phyloP scores from a whole-genome alignment of 2,888 invertebrate genomes.

The Lasioglossum villosulum region DNA sequence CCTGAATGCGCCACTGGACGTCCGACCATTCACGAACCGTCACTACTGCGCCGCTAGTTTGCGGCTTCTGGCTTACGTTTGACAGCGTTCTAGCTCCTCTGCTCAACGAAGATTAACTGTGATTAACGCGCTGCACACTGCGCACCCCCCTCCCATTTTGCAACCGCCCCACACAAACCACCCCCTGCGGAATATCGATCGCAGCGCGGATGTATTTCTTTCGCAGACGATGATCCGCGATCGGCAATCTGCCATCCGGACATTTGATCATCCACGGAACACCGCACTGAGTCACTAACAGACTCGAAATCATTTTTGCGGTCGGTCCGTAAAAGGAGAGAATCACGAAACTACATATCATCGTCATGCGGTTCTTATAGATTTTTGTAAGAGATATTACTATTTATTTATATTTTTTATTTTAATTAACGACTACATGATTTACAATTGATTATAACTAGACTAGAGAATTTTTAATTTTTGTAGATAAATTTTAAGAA shows the following conservation, averaged over 20 bases:
- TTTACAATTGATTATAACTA: no score
- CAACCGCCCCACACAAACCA: not conserved
- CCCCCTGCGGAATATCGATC: constrained; percentile 9
- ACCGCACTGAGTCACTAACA: not conserved
- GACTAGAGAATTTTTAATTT: no score
- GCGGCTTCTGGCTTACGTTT: constrained; percentile 59
- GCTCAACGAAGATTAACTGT: constrained; percentile 64
- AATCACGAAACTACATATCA: not conserved
- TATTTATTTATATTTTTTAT: no score
- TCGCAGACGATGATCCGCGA: not conserved
- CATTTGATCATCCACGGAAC: not conserved
- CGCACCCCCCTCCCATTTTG: not conserved
- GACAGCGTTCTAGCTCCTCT: constrained; percentile 55
- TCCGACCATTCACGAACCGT: constrained; percentile 63
- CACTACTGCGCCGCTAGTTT: constrained; percentile 58
- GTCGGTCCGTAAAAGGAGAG: not conserved
- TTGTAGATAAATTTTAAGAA: no score
- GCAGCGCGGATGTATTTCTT: not conserved
- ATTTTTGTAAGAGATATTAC: not conserved
- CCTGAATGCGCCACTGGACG: constrained; percentile 40
- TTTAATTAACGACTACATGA: no score
- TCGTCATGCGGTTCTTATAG: not conserved
- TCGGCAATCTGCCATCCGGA: not conserved
- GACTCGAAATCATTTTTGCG: not conserved
- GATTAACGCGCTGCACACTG: constrained; percentile 41